Percentiles rank a stretch among this genome's conserved stretches.
These are phyloP conservation scores for Xenotilapia caudafasciata DNA, from an alignment of 2,113 vertebrate genomes.

Conservation along the genomic window DNA sequence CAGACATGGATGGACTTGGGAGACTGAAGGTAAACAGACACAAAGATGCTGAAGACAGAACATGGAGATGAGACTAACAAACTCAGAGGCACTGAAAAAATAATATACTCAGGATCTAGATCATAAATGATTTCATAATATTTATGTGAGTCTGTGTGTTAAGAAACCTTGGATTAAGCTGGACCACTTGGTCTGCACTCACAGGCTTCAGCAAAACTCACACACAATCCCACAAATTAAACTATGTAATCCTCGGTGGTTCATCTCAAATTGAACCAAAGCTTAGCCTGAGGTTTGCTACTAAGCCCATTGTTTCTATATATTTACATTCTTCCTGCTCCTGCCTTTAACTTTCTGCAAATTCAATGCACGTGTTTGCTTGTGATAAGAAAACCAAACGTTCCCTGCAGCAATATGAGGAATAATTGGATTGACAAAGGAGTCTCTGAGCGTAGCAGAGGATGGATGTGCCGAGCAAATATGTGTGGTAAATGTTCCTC, in stretches of 20 bases:
- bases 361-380: conserved; percentile 17
- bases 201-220: background rate
- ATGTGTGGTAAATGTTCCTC: background rate
- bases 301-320: conserved; percentile 5
- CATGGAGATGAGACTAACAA: background rate
- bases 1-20: background rate
- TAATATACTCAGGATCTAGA: background rate
- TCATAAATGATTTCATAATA: background rate
- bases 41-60: background rate
- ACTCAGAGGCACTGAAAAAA: background rate
- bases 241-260: conserved; percentile 1
- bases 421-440: conserved; percentile 34
- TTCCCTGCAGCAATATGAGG: conserved; percentile 5
- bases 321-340: background rate
- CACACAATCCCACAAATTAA: background rate
- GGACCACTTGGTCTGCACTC: background rate
- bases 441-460: background rate
- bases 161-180: background rate
- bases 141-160: background rate
- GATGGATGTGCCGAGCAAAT: background rate
- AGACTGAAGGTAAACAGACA: background rate
- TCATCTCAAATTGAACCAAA: background rate
- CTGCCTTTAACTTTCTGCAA: background rate
- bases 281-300: background rate
- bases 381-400: conserved; percentile 41